Evolutionary conservation across 2,797 vertebrate species (phyloP).

Genomic region (Threskiornis aethiopicus): DNA sequence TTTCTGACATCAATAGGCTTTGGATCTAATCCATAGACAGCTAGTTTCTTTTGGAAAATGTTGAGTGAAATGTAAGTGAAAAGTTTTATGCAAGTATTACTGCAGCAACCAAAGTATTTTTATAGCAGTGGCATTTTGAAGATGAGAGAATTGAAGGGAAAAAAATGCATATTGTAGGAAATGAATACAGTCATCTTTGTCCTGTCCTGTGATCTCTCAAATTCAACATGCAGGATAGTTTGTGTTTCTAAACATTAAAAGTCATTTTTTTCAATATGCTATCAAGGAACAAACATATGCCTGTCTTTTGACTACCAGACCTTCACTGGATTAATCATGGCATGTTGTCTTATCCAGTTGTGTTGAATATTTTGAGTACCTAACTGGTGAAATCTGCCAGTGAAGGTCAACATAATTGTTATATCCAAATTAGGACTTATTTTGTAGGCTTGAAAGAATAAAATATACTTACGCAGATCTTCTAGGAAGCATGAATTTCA

Average conservation of each 20-base stretch:
- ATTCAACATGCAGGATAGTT: not conserved
- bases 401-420: not conserved
- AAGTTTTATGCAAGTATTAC: slow-evolving; percentile 24
- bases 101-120: not conserved
- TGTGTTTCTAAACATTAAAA: not conserved
- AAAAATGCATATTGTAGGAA: not conserved
- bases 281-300: not conserved
- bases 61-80: slow-evolving; percentile 34
- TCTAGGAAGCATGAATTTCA: not conserved
- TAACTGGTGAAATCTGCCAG: not conserved
- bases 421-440: not conserved
- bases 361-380: not conserved
- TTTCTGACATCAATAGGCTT: slow-evolving; percentile 37
- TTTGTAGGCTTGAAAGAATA: not conserved
- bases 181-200: not conserved
- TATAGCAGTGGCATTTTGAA: not conserved
- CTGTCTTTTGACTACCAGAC: not conserved
- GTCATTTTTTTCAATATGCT: not conserved
- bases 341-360: not conserved
- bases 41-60: slow-evolving; percentile 23
- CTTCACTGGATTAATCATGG: not conserved
- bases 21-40: slow-evolving; percentile 15
- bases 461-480: not conserved
- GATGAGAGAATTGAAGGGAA: not conserved
- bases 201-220: not conserved